Percentiles rank a stretch among this genome's conserved stretches.
phyloP scores from a whole-genome alignment of 2,888 invertebrate species.

The Pecten maximus region DNA sequence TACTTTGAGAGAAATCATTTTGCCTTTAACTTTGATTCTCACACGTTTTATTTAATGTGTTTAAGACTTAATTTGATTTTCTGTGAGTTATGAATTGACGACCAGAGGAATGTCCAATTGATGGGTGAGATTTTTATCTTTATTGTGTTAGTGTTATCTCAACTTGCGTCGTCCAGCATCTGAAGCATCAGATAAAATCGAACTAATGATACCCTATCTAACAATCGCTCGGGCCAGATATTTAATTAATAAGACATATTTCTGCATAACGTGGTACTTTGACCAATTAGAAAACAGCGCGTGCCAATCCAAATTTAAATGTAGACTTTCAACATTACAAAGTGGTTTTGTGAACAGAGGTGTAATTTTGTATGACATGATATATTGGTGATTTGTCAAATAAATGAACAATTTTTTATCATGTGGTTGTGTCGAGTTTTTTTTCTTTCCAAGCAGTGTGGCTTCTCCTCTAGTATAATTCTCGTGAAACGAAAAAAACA shows the following conservation, averaged over 20 bases:
- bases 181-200: background rate
- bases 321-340: slow-evolving; percentile 32
- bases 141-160: slow-evolving; percentile 14
- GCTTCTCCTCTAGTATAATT: background rate
- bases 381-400: slow-evolving; percentile 6
- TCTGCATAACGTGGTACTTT: slow-evolving; percentile 1
- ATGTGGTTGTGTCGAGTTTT: background rate
- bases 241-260: slow-evolving; percentile 20
- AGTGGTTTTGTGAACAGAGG: background rate
- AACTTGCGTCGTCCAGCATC: background rate
- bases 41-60: background rate
- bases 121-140: background rate
- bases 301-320: slow-evolving; percentile 18
- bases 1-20: background rate
- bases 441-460: background rate
- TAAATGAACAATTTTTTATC: slow-evolving; percentile 14
- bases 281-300: slow-evolving; percentile 3
- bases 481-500: too few species aligned
- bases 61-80: background rate
- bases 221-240: background rate
- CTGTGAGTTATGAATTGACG: background rate
- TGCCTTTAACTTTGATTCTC: background rate
- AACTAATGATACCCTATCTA: slow-evolving; percentile 23
- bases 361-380: slow-evolving; percentile 20
- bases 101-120: slow-evolving; percentile 6